Percentiles rank a stretch among this genome's conserved stretches.
These are phyloP conservation scores for Struthidea cinerea DNA, from an alignment of 2,113 vertebrate genomes.

Conservation along the genomic window DNA sequence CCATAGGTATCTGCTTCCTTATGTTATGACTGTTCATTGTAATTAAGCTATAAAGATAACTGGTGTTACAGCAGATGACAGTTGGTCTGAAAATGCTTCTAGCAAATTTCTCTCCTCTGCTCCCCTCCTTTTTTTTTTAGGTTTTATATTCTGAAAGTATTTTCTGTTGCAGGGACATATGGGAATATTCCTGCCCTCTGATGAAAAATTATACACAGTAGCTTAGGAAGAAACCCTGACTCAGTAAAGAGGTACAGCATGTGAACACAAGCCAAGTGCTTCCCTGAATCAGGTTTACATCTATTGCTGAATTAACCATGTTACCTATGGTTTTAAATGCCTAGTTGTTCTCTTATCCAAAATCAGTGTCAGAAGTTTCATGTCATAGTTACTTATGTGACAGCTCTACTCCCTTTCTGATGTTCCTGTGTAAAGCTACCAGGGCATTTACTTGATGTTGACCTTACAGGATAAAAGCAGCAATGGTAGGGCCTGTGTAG, in stretches of 20 bases:
- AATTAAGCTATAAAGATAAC: neutral
- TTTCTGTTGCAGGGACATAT: neutral
- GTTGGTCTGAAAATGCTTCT: neutral
- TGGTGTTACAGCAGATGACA: neutral
- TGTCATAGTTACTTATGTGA: neutral
- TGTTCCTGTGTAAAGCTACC: neutral
- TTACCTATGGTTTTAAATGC: neutral
- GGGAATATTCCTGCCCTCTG: neutral
- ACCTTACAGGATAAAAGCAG: neutral
- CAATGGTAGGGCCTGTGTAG: neutral
- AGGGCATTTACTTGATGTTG: neutral
- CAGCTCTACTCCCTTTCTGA: neutral
- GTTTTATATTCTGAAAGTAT: neutral
- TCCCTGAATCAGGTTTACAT: neutral
- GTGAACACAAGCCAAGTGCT: neutral
- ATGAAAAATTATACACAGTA: neutral
- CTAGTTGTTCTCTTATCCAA: neutral
- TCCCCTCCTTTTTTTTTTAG: rapidly evolving
- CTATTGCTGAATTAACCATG: neutral
- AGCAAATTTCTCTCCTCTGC: neutral
- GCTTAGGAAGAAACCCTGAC: neutral
- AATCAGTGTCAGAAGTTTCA: neutral
- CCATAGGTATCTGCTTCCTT: neutral
- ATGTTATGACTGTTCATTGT: neutral
- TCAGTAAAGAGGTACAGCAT: neutral